Evolutionary conservation across 2,113 vertebrate genomes (phyloP), one percentile per base, ranked within the genome.

Genomic region (Sinocyclocheilus maitianheensis): DNA sequence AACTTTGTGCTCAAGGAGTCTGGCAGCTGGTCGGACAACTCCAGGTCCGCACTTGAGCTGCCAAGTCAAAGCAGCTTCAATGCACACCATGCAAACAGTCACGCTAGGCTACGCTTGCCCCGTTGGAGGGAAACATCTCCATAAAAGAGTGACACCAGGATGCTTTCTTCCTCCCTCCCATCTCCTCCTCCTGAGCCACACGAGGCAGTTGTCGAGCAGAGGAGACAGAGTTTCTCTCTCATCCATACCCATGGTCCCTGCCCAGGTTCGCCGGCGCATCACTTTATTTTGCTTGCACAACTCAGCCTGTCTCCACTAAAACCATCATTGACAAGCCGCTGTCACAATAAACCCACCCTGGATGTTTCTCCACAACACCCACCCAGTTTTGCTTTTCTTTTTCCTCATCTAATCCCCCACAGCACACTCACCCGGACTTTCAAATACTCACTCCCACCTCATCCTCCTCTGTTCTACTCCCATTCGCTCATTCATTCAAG

Each of bases 251-350:
- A 37, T n/a, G 5, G 75, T 79, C 79, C 83, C 88, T 85, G 74
- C 88, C 77, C 43, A 90, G 84, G 83, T 89, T 74, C 75, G 78
- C 8, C 55, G 84, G 86, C 20, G 75, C 87, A 24, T 87, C 63
- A 26, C 81, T 20, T 76, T 77, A 34, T 75, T 69, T 62, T 82
- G 69, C 79, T 20, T 37, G 34, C 40, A 55, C 51, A 77, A 69
- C 81, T 53, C 43, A 46, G 51, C 24, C 63, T 37, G 16, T 67
- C 37, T 85, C 75, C 87, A 46, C 58, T 48, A 71, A 77, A 87
- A 79, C 63, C 34, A 26, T 63, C 12, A 81, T 60, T 69, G 78
- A 83, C 79, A 34, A 3, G 24, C 30, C 20, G 26, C 81, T 81
- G 86, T 84, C 88, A 86, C 79, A 81, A 34, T 85, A 62, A 77